Evolutionary conservation across 2,113 vertebrate species (phyloP), one percentile per base, ranked within the genome.

Genomic region (Procavia capensis): DNA sequence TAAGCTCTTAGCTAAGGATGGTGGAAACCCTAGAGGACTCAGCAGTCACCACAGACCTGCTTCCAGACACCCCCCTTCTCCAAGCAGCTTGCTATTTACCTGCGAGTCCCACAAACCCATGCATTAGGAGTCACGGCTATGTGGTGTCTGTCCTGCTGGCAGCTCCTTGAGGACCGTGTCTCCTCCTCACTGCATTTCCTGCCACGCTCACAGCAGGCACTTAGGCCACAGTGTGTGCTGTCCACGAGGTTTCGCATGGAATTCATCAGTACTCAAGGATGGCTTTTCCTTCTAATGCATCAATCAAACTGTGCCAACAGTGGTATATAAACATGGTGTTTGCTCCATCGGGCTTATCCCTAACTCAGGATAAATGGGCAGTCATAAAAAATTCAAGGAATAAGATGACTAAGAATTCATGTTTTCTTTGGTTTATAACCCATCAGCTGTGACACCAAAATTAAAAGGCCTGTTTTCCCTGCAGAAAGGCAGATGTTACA

Each of bases 361-460:
- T 50, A 68, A 89, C 6, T 85, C 45, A 85, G 78, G 83, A 59
- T 50, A 95, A 94, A 61, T 78, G 61, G 90, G 54, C 64, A 88
- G 9, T 61, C 34, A 85, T 43, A 57, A 81, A 88, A 59, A 78
- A 80, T 4, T 68, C 25, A 2, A 88, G 34, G 72, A 34, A 8
- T 64, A 45, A 47, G 34, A 64, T 57, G 70, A 92, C n/a, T 34
- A 85, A 61, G 79, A 88, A 76, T 76, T 68, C n/a, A 36, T 63
- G 16, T 84, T 31, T 39, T 4, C 80, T 78, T 93, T 45, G 61
- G 87, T 64, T 43, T 85, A 17, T 95, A 78, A 83, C 10, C 54
- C 29, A 80, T 27, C 36, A 78, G 54, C 45, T 79, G 6, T 20
- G 27, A 78, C 22, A 86, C 19, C 19, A 61, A 68, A 83, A 59